Evolutionary conservation across 2,888 invertebrate species (phyloP).

Genomic region (Clunio marinus): DNA sequence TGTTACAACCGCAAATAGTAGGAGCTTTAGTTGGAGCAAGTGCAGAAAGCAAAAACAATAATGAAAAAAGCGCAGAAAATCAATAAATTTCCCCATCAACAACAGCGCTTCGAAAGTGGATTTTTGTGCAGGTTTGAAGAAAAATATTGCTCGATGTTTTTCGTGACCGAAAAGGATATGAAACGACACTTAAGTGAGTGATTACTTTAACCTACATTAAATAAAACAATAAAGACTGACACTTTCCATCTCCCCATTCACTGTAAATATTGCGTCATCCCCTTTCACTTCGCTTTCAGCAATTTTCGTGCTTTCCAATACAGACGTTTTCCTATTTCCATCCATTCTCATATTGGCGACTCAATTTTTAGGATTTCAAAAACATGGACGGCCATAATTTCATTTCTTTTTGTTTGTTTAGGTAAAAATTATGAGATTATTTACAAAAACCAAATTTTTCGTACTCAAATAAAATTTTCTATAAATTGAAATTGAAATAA

Average conservation of each 20-base stretch:
- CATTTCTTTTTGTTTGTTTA: no score
- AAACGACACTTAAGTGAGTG: constrained; percentile 7
- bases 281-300: no score
- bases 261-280: no score
- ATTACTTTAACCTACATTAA: constrained; percentile 15
- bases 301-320: no score
- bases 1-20: constrained; percentile 30
- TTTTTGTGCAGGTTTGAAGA: background rate
- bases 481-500: no score
- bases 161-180: constrained; percentile 9
- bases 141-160: background rate
- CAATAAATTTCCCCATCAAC: background rate
- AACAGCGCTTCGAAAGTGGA: background rate
- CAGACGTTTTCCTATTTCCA: no score
- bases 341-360: no score
- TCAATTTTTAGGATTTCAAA: no score
- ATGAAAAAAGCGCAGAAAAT: constrained; percentile 23
- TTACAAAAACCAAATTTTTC: no score
- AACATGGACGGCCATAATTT: constrained; percentile 10
- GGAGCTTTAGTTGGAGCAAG: background rate
- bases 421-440: no score
- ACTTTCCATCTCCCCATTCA: background rate
- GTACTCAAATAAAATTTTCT: no score
- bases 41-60: constrained; percentile 30
- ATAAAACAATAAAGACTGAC: constrained; percentile 20